These are phyloP conservation scores for Anguilla megastoma DNA, from an alignment of 2,797 vertebrate genomes.

Conservation along the genomic window DNA sequence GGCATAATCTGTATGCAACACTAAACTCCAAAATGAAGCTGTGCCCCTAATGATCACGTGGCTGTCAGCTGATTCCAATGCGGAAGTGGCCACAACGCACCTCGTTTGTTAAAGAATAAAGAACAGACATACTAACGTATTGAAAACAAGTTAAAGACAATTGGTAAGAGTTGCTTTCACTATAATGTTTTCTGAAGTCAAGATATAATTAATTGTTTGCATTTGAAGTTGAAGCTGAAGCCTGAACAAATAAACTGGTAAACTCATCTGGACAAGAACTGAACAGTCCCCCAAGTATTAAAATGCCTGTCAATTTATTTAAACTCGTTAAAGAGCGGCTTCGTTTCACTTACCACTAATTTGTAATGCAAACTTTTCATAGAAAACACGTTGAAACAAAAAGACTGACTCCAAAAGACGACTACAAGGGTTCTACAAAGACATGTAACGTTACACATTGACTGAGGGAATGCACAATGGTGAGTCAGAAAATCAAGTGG, in stretches of 20 bases:
- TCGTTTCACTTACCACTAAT: neutral
- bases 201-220: neutral
- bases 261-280: neutral
- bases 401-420: neutral
- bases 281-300: neutral
- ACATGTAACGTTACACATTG: neutral
- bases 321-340: neutral
- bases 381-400: no score
- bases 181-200: neutral
- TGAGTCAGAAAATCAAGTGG: neutral
- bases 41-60: conserved; percentile 5
- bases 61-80: conserved; percentile 22
- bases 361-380: neutral
- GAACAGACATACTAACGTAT: neutral
- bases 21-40: conserved; percentile 18
- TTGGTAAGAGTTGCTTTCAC: neutral
- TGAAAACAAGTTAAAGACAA: neutral
- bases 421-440: neutral
- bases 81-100: neutral
- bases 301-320: conserved; percentile 3
- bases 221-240: neutral
- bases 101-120: neutral
- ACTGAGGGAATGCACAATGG: neutral
- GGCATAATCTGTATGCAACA: conserved; percentile 20
- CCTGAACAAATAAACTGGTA: neutral